phyloP scores from a whole-genome alignment of 2,888 invertebrate genomes.

The Arrhopalites spinosus region DNA sequence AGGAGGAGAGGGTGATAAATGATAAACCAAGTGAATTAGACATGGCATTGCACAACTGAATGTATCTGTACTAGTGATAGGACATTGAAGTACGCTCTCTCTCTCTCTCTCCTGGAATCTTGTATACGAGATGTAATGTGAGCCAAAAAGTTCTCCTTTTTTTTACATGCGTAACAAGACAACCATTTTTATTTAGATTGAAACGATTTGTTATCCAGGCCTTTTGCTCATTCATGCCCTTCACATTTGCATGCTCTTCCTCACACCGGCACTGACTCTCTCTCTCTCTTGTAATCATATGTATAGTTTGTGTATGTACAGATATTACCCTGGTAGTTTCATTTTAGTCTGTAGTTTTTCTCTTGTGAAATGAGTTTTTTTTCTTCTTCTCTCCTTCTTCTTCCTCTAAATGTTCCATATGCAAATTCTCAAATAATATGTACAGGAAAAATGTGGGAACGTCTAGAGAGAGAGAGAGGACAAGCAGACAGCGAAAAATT shows the following conservation, averaged over 20 bases:
- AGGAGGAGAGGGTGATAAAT: slow-evolving; percentile 47
- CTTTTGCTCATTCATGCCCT: slow-evolving; percentile 28
- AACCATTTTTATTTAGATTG: slow-evolving; percentile 50
- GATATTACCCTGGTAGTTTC: neutral
- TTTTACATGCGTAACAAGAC: slow-evolving; percentile 46
- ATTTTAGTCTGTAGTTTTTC: slow-evolving; percentile 15
- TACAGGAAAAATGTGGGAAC: too few species aligned
- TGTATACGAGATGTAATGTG: slow-evolving; percentile 27
- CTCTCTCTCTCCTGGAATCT: slow-evolving; percentile 22
- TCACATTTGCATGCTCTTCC: slow-evolving; percentile 29
- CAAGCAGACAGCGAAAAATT: slow-evolving; percentile 29
- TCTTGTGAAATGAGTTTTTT: slow-evolving; percentile 34
- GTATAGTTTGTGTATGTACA: too few species aligned
- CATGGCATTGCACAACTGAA: slow-evolving; percentile 37
- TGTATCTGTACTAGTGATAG: slow-evolving; percentile 14
- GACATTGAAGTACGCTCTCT: slow-evolving; percentile 1
- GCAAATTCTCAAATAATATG: too few species aligned
- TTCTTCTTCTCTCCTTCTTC: neutral
- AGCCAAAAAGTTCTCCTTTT: slow-evolving; percentile 16
- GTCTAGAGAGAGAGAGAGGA: slow-evolving; percentile 7
- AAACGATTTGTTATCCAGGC: slow-evolving; percentile 48
- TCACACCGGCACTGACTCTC: neutral
- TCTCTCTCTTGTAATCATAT: too few species aligned
- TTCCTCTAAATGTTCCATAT: slow-evolving; percentile 19
- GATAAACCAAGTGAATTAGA: slow-evolving; percentile 49